phyloP scores from a whole-genome alignment of 2,113 vertebrate genomes.

The Gulo gulo region DNA sequence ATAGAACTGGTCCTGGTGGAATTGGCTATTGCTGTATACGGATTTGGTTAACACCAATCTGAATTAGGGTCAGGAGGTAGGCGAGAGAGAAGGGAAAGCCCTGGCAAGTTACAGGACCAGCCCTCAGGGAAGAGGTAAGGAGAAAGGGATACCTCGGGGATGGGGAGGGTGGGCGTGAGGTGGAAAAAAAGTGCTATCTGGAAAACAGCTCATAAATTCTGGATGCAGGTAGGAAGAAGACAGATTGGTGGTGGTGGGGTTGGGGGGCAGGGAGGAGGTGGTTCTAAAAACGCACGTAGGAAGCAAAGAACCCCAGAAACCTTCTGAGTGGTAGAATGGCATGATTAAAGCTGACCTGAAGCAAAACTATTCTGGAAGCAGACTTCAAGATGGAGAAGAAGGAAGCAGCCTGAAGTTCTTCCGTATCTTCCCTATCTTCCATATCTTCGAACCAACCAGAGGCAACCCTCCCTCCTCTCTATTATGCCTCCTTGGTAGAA shows the following conservation, averaged over 20 bases:
- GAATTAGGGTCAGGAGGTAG: neutral
- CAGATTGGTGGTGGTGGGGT: neutral
- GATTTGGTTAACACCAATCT: neutral
- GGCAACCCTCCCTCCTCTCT: neutral
- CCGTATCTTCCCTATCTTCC: neutral
- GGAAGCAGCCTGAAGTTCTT: neutral
- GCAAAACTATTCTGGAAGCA: neutral
- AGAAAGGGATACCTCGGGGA: neutral
- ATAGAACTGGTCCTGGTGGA: neutral
- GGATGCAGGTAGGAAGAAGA: neutral
- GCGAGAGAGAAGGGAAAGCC: neutral
- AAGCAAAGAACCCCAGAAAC: neutral
- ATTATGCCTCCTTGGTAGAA: neutral
- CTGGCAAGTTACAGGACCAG: neutral
- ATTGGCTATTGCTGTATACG: neutral
- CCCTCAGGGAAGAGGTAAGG: neutral
- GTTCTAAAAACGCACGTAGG: neutral
- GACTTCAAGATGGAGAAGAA: neutral
- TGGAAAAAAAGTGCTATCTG: neutral
- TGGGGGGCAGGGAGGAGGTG: neutral
- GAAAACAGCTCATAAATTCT: neutral
- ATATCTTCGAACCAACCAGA: neutral
- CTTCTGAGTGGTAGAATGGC: neutral
- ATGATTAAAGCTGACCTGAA: neutral
- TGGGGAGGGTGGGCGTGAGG: neutral